Conservation (phyloP, 2,113 vertebrate genomes). For the Phrynosoma blainvillii region DNA sequence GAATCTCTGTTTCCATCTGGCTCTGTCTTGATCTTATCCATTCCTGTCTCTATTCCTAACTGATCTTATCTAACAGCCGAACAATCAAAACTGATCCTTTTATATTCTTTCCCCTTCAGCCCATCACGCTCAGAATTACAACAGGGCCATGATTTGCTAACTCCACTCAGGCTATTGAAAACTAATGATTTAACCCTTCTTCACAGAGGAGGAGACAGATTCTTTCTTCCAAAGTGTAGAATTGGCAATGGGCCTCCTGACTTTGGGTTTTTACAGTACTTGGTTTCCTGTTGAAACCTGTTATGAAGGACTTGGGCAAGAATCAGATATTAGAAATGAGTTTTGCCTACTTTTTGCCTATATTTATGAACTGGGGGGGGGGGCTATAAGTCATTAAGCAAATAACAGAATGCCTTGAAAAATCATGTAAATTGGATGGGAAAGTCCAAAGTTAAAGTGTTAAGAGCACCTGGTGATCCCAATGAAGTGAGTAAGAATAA, state of each 20-base stretch:
- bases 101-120: too few relatives aligned
- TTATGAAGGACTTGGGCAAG: neutral
- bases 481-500: neutral
- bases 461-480: neutral
- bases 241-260: neutral
- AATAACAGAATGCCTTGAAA: neutral
- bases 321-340: neutral
- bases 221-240: neutral
- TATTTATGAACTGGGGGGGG: too few relatives aligned
- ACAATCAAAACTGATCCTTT: too few relatives aligned
- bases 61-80: too few relatives aligned
- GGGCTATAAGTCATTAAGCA: too few relatives aligned
- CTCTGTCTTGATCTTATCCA: too few relatives aligned
- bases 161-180: too few relatives aligned
- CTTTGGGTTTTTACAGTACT: neutral
- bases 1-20: too few relatives aligned
- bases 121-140: too few relatives aligned
- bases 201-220: neutral
- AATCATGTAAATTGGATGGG: neutral
- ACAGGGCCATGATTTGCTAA: too few relatives aligned
- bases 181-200: too few relatives aligned
- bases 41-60: too few relatives aligned
- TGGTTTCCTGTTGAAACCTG: neutral
- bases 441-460: neutral
- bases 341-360: neutral